A percentile compares a stretch with the other conserved stretches of the same genome.
These are phyloP conservation scores for Drosophila meridiana DNA, from an alignment of 2,888 invertebrate genomes.

Conservation along the genomic window DNA sequence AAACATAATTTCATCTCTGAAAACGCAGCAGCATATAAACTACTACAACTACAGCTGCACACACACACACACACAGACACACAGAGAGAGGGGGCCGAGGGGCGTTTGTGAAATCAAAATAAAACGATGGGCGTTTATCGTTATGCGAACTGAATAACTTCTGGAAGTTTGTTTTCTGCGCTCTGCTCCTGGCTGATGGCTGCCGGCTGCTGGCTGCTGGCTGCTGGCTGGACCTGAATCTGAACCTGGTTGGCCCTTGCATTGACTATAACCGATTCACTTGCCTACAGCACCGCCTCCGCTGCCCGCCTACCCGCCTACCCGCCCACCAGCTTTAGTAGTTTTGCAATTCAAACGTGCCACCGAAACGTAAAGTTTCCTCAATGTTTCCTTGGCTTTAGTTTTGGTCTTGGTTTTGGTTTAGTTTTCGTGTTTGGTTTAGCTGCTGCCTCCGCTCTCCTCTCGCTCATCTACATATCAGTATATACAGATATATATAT, in stretches of 20 bases:
- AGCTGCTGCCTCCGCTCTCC: constrained; percentile 12
- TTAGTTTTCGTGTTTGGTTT: constrained; percentile 43
- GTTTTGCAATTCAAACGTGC: constrained; percentile 69
- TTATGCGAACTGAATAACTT: constrained; percentile 82
- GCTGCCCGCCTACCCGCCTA: not conserved
- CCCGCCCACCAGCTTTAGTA: constrained; percentile 21
- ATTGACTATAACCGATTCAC: constrained; percentile 53
- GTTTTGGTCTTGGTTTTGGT: constrained; percentile 48
- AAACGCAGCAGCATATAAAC: constrained; percentile 73
- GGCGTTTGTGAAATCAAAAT: constrained; percentile 67
- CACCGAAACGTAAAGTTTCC: constrained; percentile 61
- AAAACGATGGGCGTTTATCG: constrained; percentile 82
- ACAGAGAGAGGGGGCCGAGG: constrained; percentile 16
- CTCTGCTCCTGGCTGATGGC: constrained; percentile 25
- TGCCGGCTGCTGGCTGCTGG: constrained; percentile 10
- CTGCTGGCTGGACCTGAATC: constrained; percentile 27
- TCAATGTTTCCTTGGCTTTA: constrained; percentile 48
- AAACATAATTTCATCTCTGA: constrained; percentile 79
- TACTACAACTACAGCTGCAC: constrained; percentile 37
- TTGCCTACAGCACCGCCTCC: constrained; percentile 2
- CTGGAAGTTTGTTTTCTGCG: constrained; percentile 79
- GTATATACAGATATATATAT: not conserved
- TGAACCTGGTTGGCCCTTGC: constrained; percentile 59
- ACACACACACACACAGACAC: constrained; percentile 19
- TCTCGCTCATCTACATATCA: not conserved